Base-by-base conservation (phyloP, 2,113 vertebrate genomes). In the Micronycteris hirsuta region DNA sequence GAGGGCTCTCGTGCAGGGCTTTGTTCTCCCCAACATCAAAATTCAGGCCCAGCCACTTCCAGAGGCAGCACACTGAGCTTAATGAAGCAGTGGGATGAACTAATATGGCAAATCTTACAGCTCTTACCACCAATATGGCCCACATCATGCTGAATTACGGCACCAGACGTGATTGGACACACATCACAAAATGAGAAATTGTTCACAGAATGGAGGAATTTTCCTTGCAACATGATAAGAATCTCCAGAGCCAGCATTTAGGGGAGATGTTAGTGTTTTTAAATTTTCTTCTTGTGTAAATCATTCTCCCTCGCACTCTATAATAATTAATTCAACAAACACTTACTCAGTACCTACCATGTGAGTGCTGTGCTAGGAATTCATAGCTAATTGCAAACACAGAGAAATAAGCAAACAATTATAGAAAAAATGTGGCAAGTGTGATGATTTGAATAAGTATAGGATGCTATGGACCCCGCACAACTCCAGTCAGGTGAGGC, bases 61-160 rank as follows among this genome's bases (percentile, higher is more conserved):
- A 89, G 68, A 93, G 82, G 95, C 94, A 84, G 88, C 94, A 93
- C 96, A 95, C 93, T 94, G 97, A 96, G 96, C 95, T 97, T 97
- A 96, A 97, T 97, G 97, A 97, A 97, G 94, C 96, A 97, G 91
- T 15, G 49, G 96, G 96, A 97, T 95, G 96, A 97, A 96, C 90
- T 97, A 97, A 97, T 96, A 97, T 38, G 76, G 96, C 88, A 96
- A 97, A 97, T 96, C 93, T 49, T 93, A 94, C 38, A 95, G 94
- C 95, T 97, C 91, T 96, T 73, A 96, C 92, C 54, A 89, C 93
- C 96, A 98, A 96, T 97, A 96, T 95, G 97, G 93, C 96, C 93
- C 91, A 93, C 91, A 97, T 96, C 94, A 96, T 0, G 36, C 96
- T 97, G 91, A 97, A 97, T 97, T 96, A 98, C 10, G 7, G 78